Base-by-base conservation (phyloP, 2,888 invertebrate species). In the Hofmannophila pseudospretella region DNA sequence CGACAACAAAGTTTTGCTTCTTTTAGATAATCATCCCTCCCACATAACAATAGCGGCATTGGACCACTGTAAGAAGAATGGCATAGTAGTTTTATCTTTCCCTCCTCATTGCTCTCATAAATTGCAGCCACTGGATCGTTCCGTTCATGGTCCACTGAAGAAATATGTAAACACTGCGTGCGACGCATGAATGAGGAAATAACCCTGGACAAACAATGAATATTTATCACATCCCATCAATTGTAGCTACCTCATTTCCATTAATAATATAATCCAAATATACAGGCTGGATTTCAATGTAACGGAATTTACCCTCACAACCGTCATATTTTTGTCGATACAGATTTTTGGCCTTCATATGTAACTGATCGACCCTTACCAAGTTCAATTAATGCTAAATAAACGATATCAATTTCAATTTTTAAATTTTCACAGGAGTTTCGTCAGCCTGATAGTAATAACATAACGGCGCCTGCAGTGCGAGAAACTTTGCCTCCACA, bases 181-280 rank as follows among this genome's bases (percentile, higher is more conserved):
- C 22, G 55, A 58, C 36, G 51, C 31, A 0, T 66, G 60, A 58
- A 52, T 66, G 53, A 28, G 47, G 32, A 58, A n/a, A 16, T 13
- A 16, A 67, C 11, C 56, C 60, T 1, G 63, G 55, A 1, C 49
- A 47, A 37, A 52, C 55, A 0, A 58, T 65, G 51, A 32, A 53
- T 0, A 63, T 60, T 1, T 58, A 65, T 14, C 51, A 64, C 16
- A 57, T 66, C n/a, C 62, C 60, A 12, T 36, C 39, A 0, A 49
- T 61, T 22, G 34, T 53, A 2, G 29, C 19, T 4, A 35, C 29
- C 30, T 48, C 60, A 7, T 38, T 54, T 32, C 58, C 58, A 3
- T 22, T 47, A 0, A 54, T 58, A 31, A 4, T 58, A 1, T 32
- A 31, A 2, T 7, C 1, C 4, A 7, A 36, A 26, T 14, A 32